Evolutionary conservation across 2,113 vertebrate species (phyloP).

Genomic region (Serranochromis macrocephalus): DNA sequence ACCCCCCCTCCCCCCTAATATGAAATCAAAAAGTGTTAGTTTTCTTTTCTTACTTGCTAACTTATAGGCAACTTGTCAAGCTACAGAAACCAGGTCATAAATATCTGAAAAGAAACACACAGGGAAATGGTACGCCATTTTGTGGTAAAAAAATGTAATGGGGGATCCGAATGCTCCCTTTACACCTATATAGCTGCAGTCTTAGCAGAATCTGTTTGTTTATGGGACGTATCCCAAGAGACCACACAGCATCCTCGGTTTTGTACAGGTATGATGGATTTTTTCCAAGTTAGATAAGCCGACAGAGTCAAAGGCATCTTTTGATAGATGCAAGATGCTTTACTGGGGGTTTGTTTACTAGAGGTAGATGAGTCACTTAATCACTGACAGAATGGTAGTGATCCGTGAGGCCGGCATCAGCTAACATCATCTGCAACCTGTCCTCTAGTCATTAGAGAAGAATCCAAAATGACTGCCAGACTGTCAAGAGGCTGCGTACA

Average conservation of each 20-base stretch:
- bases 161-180: background rate
- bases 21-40: background rate
- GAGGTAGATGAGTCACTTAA: conserved; percentile 66
- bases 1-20: background rate
- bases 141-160: background rate
- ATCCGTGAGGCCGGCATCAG: conserved; percentile 43
- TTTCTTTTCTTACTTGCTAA: background rate
- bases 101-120: background rate
- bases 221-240: conserved; percentile 18
- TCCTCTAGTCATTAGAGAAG: conserved; percentile 52
- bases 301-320: conserved; percentile 31
- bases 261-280: conserved; percentile 57
- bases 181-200: background rate
- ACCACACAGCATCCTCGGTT: conserved; percentile 14
- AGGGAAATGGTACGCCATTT: background rate
- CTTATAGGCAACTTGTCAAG: background rate
- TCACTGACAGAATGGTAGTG: conserved; percentile 59
- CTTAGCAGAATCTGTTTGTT: conserved; percentile 46
- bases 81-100: conserved; percentile 21
- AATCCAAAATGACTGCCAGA: conserved; percentile 59
- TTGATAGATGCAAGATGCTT: conserved; percentile 61
- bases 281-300: conserved; percentile 46
- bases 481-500: conserved; percentile 26
- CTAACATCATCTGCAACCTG: conserved; percentile 60
- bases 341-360: conserved; percentile 54